A percentile compares a stretch with the other conserved stretches of the same genome.
phyloP scores from a whole-genome alignment of 2,113 vertebrate genomes.

The Paraplagusia blochii region DNA sequence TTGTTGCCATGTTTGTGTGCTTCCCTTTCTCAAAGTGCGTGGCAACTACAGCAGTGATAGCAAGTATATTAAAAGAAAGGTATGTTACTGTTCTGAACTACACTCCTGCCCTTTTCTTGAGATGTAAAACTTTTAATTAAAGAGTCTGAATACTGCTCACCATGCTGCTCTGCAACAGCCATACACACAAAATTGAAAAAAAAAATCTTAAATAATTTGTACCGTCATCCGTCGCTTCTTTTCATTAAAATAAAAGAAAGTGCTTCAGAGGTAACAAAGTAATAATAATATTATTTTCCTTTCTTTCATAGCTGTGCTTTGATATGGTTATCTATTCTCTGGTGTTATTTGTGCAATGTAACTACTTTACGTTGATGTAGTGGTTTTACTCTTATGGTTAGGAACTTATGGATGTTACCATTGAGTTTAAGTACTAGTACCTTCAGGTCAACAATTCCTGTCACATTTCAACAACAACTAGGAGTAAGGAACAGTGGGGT shows the following conservation, averaged over 20 bases:
- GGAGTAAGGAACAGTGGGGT: background rate
- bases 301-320: conserved; percentile 30
- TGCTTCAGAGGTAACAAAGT: background rate
- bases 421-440: too few relatives aligned
- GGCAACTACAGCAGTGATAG: conserved; percentile 12
- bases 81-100: conserved; percentile 1
- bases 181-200: conserved; percentile 48
- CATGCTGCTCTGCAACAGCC: conserved; percentile 3
- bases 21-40: conserved; percentile 55
- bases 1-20: background rate
- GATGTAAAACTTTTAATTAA: conserved; percentile 26
- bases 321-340: conserved; percentile 9
- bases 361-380: conserved; percentile 32
- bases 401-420: conserved; percentile 1
- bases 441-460: conserved; percentile 8
- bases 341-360: conserved; percentile 12
- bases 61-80: conserved; percentile 32
- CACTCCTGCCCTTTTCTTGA: background rate
- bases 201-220: conserved; percentile 69
- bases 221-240: conserved; percentile 1
- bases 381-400: conserved; percentile 41
- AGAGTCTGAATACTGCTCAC: conserved; percentile 41
- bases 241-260: conserved; percentile 12
- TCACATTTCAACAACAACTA: conserved; percentile 14
- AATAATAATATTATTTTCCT: background rate